These are phyloP conservation scores for Eudemis profundana DNA, from an alignment of 2,888 invertebrate species.

Conservation along the genomic window DNA sequence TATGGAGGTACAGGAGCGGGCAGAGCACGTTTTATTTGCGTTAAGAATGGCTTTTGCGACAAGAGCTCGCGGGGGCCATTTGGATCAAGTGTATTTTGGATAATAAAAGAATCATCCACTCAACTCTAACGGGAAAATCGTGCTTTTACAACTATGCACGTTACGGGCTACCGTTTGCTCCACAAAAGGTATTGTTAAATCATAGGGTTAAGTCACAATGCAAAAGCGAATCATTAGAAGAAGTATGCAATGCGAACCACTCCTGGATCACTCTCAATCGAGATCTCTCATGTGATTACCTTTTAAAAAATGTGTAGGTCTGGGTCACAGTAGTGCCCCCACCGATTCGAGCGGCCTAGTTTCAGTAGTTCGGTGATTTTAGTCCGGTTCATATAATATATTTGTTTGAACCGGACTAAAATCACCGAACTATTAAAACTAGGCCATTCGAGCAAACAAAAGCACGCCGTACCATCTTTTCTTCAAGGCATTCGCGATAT, in stretches of 20 bases:
- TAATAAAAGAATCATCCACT: conserved; percentile 72
- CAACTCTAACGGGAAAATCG: conserved; percentile 59
- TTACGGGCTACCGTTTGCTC: background rate
- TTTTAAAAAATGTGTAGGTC: too few relatives aligned
- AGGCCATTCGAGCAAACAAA: too few relatives aligned
- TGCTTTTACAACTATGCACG: conserved; percentile 31
- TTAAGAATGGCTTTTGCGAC: conserved; percentile 68
- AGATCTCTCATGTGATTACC: too few relatives aligned
- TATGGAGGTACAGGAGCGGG: conserved; percentile 41
- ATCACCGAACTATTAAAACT: too few relatives aligned
- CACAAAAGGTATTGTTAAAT: background rate
- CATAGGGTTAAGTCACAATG: background rate
- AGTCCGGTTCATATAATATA: too few relatives aligned
- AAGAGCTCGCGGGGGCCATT: conserved; percentile 66
- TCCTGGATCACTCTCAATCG: too few relatives aligned
- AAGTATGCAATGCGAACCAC: background rate
- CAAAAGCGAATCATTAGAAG: background rate
- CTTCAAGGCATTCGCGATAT: too few relatives aligned
- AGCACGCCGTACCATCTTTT: too few relatives aligned
- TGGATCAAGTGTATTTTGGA: conserved; percentile 70
- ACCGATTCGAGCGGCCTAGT: too few relatives aligned
- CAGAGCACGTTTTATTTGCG: conserved; percentile 69
- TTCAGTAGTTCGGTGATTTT: too few relatives aligned
- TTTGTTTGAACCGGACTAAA: too few relatives aligned
- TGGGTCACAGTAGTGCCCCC: too few relatives aligned